A percentile compares a stretch with the other conserved stretches of the same genome.
phyloP scores from a whole-genome alignment of 2,888 invertebrate species.

The Limnephilus lunatus region DNA sequence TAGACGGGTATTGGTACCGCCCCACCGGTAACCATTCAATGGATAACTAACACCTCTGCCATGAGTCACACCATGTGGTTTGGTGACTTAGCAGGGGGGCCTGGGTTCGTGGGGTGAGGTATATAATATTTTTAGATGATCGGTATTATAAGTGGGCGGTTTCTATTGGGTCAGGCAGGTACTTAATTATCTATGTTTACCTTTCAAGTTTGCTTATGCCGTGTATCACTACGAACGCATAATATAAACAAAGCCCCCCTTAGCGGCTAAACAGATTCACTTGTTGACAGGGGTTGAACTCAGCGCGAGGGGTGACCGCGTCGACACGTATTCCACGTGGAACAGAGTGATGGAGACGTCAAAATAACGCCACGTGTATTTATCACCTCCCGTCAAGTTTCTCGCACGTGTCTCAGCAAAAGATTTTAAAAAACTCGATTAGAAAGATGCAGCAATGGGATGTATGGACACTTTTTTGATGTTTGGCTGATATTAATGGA shows the following conservation, averaged over 20 bases:
- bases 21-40: too few relatives aligned
- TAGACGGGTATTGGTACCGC: too few relatives aligned
- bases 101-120: too few relatives aligned
- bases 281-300: conserved; percentile 38
- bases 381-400: conserved; percentile 8
- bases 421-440: background rate
- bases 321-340: conserved; percentile 2
- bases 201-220: background rate
- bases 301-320: background rate
- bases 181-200: background rate
- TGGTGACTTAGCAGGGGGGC: too few relatives aligned
- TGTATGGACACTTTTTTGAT: too few relatives aligned
- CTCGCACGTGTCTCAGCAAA: background rate
- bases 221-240: background rate
- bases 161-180: background rate
- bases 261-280: conserved; percentile 36
- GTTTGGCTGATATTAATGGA: too few relatives aligned
- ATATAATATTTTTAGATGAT: background rate
- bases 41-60: too few relatives aligned
- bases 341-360: conserved; percentile 23
- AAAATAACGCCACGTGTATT: conserved; percentile 32
- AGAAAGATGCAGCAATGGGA: background rate
- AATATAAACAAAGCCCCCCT: conserved; percentile 24
- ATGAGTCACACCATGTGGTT: too few relatives aligned
- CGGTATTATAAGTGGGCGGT: background rate